These are phyloP conservation scores for Ichneumoninae sp. DNA, from an alignment of 2,888 invertebrate species.

Conservation along the genomic window DNA sequence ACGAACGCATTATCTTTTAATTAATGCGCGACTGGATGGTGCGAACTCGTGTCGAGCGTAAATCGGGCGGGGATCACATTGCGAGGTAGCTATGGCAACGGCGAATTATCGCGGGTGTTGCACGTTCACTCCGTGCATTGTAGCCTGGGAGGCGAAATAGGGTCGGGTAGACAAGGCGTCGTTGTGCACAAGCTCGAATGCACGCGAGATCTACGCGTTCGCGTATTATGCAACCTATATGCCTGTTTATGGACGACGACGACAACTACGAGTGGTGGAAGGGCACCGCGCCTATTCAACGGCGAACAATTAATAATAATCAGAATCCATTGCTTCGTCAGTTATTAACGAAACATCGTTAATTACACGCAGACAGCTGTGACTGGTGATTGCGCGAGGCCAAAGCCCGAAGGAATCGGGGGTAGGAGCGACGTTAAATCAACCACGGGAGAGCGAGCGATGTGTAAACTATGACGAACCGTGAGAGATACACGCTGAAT, in stretches of 20 bases:
- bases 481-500: neutral
- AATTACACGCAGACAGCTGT: slow-evolving; percentile 60
- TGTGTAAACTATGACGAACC: neutral
- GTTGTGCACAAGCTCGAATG: slow-evolving; percentile 50
- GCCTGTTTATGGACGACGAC: slow-evolving; percentile 17
- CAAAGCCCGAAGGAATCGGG: neutral
- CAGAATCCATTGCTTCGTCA: slow-evolving; percentile 50
- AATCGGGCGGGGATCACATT: slow-evolving; percentile 51
- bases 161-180: slow-evolving; percentile 35
- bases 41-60: slow-evolving; percentile 26
- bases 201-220: slow-evolving; percentile 58
- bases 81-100: slow-evolving; percentile 49
- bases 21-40: slow-evolving; percentile 17
- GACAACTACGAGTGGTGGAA: slow-evolving; percentile 33
- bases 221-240: slow-evolving; percentile 31
- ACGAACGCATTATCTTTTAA: neutral
- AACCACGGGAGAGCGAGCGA: slow-evolving; percentile 13
- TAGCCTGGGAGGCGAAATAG: slow-evolving; percentile 25
- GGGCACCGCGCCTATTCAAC: slow-evolving; percentile 43
- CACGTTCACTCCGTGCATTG: slow-evolving; percentile 47
- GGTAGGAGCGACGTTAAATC: slow-evolving; percentile 13
- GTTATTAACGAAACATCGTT: slow-evolving; percentile 63
- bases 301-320: slow-evolving; percentile 63
- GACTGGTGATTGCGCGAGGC: slow-evolving; percentile 36
- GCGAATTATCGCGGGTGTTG: slow-evolving; percentile 58